Evolutionary conservation across 2,113 vertebrate species (phyloP), one percentile per base, ranked within the genome.

Genomic region (Brachyistius frenatus): DNA sequence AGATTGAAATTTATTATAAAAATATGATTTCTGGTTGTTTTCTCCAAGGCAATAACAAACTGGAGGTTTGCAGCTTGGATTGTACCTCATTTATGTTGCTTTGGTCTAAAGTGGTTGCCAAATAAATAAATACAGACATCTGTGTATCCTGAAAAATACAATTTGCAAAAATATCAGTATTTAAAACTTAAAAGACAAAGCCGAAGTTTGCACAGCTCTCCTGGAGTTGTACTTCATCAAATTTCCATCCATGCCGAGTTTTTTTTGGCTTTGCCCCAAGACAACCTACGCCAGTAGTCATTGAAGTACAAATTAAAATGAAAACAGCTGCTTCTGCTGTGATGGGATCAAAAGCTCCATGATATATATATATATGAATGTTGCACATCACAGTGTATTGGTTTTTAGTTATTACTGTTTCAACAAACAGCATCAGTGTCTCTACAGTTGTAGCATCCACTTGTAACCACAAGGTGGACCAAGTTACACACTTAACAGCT

Each of bases 391-490:
- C 15, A 65, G 16, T 1, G 1, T 41, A 2, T 4, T 64, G 37
- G 37, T 37, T 37, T 37, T 37, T 37, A 37, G 37, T n/a, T 30
- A 5, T 50, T 14, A n/a, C 4, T 7, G 5, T 4, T 33, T 36
- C 15, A 39, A 23, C n/a, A 58, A 44, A 49, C 41, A 52, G 35
- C 44, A 52, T 46, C 7, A 47, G 5, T 14, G 2, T 35, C 5
- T 8, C 10, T 61, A 7, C 33, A 35, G 37, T 23, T 82, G 84
- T 50, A 84, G 36, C 3, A n/a, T 44, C 8, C 7, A 36, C 11
- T 7, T 78, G 2, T 36, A 5, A 76, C 87, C 91, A 88, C 83
- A 65, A 86, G 91, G 84, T 76, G 84, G 86, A 55, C 5, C 87
- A 66, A 53, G 7, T 15, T n/a, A 16, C 37, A 63, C 65, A 70